phyloP scores from a whole-genome alignment of 1,140 invertebrate genomes.

The Aphis craccivora region DNA sequence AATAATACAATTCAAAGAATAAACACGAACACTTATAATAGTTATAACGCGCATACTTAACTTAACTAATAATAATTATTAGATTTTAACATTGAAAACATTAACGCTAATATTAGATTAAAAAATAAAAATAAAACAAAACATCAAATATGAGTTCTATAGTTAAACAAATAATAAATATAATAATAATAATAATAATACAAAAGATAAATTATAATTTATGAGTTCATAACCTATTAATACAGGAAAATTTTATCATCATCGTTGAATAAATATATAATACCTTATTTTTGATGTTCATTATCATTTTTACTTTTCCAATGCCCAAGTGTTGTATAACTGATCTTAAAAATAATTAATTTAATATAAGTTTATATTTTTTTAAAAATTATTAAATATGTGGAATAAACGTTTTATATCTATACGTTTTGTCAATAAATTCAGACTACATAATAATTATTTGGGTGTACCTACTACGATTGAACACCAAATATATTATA shows the following conservation, averaged over 20 bases:
- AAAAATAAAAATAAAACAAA: not conserved
- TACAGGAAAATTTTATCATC: slow-evolving; percentile 14
- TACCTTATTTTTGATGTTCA: slow-evolving; percentile 7
- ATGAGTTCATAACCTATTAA: not conserved
- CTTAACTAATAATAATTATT: slow-evolving; percentile 31
- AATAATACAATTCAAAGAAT: not conserved
- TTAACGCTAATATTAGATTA: slow-evolving; percentile 9
- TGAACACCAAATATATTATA: no score
- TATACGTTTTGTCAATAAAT: not conserved
- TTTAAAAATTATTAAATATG: not conserved
- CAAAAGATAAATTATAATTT: slow-evolving; percentile 1
- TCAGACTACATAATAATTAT: no score
- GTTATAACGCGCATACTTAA: not conserved
- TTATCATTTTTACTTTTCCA: slow-evolving; percentile 7
- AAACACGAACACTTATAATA: slow-evolving; percentile 9
- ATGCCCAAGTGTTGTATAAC: not conserved
- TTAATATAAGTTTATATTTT: not conserved
- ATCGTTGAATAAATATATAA: slow-evolving; percentile 3
- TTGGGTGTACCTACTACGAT: no score
- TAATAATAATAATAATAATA: slow-evolving; percentile 36
- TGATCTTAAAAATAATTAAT: slow-evolving; percentile 23
- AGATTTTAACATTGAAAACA: slow-evolving; percentile 22
- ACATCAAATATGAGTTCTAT: not conserved
- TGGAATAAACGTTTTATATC: not conserved
- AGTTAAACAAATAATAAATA: not conserved